A percentile compares a stretch with the other conserved stretches of the same genome.
Conservation (phyloP, 2,797 vertebrate genomes). For the Crenuchus spilurus region DNA sequence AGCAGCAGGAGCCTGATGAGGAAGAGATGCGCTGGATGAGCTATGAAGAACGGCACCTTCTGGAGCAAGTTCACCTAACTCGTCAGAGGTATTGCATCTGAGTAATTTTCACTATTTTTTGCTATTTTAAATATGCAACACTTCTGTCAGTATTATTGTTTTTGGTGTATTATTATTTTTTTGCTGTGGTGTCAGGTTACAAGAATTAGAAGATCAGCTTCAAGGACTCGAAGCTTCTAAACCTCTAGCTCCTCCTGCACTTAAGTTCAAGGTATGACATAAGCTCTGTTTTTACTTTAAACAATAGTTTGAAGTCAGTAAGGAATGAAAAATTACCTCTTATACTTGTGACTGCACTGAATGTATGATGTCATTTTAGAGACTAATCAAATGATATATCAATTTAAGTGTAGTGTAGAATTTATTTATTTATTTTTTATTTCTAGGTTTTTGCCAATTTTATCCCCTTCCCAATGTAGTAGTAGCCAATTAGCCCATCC, state of each 20-base stretch:
- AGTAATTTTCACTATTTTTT: no score
- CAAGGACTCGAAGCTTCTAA: constrained; percentile 83
- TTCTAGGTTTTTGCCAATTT: no score
- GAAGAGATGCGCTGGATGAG: constrained; percentile 85
- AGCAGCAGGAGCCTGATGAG: constrained; percentile 87
- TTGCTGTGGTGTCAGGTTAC: constrained; percentile 75
- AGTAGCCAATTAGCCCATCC: no score
- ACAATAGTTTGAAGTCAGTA: neutral
- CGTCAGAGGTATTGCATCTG: constrained; percentile 83
- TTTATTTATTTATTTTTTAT: no score
- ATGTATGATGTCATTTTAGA: no score
- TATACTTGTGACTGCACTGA: neutral
- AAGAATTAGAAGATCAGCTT: constrained; percentile 89
- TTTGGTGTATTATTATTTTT: neutral
- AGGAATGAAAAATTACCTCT: neutral
- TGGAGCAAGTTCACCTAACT: constrained; percentile 87
- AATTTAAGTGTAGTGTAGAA: no score
- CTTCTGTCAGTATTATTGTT: neutral
- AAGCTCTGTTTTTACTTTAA: neutral
- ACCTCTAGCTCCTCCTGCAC: constrained; percentile 83
- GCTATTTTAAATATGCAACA: no score
- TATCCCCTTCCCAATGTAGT: no score
- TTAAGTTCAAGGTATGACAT: constrained; percentile 90
- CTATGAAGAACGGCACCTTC: constrained; percentile 85
- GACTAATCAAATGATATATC: no score